A percentile compares a stretch with the other conserved stretches of the same genome.
Evolutionary conservation across 2,888 invertebrate genomes (phyloP).

Genomic region (Drosophila meridionalis): DNA sequence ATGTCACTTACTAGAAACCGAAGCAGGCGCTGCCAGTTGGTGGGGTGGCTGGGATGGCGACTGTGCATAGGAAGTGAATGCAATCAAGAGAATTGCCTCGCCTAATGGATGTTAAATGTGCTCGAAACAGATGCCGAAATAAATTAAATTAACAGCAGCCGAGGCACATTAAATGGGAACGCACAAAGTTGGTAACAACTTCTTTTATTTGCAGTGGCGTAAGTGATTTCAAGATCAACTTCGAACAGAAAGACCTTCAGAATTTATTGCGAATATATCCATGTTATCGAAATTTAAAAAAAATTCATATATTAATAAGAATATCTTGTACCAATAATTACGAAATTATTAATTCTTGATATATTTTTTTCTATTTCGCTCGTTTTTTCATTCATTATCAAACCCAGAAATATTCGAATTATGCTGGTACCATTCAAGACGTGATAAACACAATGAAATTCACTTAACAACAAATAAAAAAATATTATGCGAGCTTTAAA

Average conservation of each 20-base stretch:
- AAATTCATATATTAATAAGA: neutral
- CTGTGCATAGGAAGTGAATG: slow-evolving; percentile 52
- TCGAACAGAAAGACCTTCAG: neutral
- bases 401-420: neutral
- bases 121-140: slow-evolving; percentile 82
- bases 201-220: neutral
- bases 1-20: slow-evolving; percentile 41
- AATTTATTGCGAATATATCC: neutral
- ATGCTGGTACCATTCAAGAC: neutral
- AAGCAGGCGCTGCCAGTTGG: neutral
- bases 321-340: neutral
- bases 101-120: slow-evolving; percentile 83
- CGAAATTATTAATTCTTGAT: neutral
- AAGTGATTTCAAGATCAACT: neutral
- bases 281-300: neutral
- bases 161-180: slow-evolving; percentile 17
- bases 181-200: slow-evolving; percentile 3
- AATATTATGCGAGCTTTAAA: neutral
- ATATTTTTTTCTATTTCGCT: neutral
- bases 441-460: neutral
- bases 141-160: slow-evolving; percentile 73
- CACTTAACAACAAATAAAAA: neutral
- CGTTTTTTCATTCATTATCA: neutral
- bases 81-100: slow-evolving; percentile 81
- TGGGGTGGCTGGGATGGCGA: slow-evolving; percentile 1